phyloP scores from a whole-genome alignment of 1,140 invertebrate genomes.

The Penaeus indicus region DNA sequence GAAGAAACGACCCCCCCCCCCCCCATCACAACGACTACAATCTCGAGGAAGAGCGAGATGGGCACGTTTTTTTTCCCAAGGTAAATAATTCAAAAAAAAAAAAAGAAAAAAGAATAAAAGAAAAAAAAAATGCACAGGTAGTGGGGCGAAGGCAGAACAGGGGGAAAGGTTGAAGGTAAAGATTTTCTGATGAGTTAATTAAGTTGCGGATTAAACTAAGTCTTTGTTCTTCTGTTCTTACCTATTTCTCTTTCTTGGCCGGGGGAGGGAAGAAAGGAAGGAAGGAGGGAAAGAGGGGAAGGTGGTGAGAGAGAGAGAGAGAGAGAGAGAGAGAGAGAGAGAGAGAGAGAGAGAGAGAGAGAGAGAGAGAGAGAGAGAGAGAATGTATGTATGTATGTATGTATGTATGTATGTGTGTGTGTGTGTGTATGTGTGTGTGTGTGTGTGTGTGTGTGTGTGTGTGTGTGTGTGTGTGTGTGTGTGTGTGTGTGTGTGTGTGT shows the following conservation, averaged over 20 bases:
- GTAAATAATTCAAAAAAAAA: not conserved
- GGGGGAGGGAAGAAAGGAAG: not conserved
- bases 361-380: not conserved
- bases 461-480: too few relatives aligned
- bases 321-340: not conserved
- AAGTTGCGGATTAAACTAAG: too few relatives aligned
- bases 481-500: too few relatives aligned
- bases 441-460: too few relatives aligned
- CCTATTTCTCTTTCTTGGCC: too few relatives aligned
- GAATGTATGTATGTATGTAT: too few relatives aligned
- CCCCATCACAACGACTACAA: too few relatives aligned
- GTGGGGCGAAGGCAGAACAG: not conserved
- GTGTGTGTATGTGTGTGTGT: too few relatives aligned
- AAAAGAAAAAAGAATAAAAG: conserved; percentile 5
- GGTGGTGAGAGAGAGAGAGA: not conserved
- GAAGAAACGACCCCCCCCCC: too few relatives aligned
- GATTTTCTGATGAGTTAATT: too few relatives aligned
- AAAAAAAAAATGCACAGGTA: not conserved
- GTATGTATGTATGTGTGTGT: too few relatives aligned
- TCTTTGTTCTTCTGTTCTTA: too few relatives aligned
- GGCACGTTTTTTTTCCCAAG: not conserved
- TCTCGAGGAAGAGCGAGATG: not conserved
- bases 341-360: not conserved
- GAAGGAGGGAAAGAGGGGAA: not conserved
- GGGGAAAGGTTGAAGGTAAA: not conserved